phyloP scores from a whole-genome alignment of 2,113 vertebrate species.

The Macquaria australasica region DNA sequence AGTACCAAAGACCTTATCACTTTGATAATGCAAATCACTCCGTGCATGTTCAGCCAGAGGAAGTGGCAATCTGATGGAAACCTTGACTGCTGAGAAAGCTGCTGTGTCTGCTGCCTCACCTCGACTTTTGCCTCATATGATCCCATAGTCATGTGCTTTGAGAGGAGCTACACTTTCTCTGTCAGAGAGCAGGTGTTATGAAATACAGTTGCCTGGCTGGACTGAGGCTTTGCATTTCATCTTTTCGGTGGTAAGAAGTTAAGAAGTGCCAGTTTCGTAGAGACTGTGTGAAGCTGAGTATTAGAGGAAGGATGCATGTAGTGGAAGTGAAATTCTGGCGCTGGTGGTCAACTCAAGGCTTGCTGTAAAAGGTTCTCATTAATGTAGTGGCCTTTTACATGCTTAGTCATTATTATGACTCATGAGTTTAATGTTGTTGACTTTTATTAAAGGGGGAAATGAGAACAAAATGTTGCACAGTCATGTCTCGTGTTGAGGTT shows the following conservation, averaged over 20 bases:
- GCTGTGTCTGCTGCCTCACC: slow-evolving; percentile 12
- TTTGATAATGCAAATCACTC: background rate
- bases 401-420: slow-evolving; percentile 47
- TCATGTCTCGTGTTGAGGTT: slow-evolving; percentile 23
- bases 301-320: background rate
- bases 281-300: background rate
- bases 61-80: slow-evolving; percentile 33
- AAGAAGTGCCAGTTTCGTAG: background rate
- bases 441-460: background rate
- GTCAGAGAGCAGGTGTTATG: slow-evolving; percentile 10
- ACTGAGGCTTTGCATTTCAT: background rate
- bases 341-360: background rate
- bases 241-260: background rate
- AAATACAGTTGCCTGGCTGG: background rate
- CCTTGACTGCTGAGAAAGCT: slow-evolving; percentile 20
- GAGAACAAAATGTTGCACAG: slow-evolving; percentile 7
- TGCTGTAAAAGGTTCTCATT: background rate
- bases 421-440: background rate
- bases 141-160: slow-evolving; percentile 55
- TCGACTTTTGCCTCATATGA: slow-evolving; percentile 37
- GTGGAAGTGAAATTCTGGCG: slow-evolving; percentile 49
- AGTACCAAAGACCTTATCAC: background rate
- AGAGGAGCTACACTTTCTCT: background rate
- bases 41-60: background rate
- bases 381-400: slow-evolving; percentile 21